Conservation (phyloP, 2,888 invertebrate genomes). For the Troides oblongomaculatus region DNA sequence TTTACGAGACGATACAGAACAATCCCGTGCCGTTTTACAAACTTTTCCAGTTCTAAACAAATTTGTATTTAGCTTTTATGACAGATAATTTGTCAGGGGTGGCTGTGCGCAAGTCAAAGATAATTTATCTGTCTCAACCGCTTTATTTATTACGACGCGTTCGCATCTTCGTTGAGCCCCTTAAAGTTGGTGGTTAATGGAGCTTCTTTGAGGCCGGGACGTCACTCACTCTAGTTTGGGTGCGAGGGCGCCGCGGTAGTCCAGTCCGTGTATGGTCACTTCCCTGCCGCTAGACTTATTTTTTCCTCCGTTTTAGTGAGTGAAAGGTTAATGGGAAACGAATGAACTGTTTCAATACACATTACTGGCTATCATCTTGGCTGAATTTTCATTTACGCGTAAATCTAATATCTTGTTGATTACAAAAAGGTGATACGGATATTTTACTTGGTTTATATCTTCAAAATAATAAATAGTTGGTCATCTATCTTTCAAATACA, state of each 20-base stretch:
- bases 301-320: constrained; percentile 52
- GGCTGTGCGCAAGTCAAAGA: constrained; percentile 75
- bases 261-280: constrained; percentile 51
- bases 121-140: constrained; percentile 78
- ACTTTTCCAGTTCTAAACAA: constrained; percentile 70
- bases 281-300: constrained; percentile 45
- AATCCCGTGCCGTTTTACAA: constrained; percentile 59
- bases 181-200: constrained; percentile 74
- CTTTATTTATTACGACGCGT: constrained; percentile 78
- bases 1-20: constrained; percentile 53
- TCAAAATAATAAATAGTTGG: no score
- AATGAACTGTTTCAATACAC: constrained; percentile 49
- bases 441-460: no score
- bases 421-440: no score
- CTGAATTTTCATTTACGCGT: constrained; percentile 21
- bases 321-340: constrained; percentile 61
- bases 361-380: constrained; percentile 29
- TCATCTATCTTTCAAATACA: no score
- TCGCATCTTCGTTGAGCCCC: constrained; percentile 72
- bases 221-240: constrained; percentile 56
- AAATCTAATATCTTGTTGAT: constrained; percentile 10
- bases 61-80: constrained; percentile 76
- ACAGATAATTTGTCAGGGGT: constrained; percentile 77
- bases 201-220: constrained; percentile 66
- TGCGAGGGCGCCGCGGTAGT: constrained; percentile 30